A percentile compares a stretch with the other conserved stretches of the same genome.
Conservation (phyloP, 2,888 invertebrate genomes). For the Caenorhabditis auriculariae region DNA sequence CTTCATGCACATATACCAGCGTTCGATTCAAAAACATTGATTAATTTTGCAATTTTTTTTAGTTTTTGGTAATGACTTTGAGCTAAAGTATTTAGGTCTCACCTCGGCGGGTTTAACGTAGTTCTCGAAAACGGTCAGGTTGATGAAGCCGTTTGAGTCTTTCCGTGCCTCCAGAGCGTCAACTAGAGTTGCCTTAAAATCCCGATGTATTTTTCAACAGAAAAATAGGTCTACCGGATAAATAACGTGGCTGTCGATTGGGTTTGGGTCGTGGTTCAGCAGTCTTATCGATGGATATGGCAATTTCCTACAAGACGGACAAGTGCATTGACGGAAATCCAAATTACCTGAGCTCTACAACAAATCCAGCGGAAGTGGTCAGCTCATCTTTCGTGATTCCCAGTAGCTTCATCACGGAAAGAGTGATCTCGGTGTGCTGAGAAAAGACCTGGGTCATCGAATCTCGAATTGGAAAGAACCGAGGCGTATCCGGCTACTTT, state of each 20-base stretch:
- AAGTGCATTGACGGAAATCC: not conserved
- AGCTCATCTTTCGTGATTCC: slow-evolving; percentile 36
- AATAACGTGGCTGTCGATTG: slow-evolving; percentile 35
- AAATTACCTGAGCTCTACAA: slow-evolving; percentile 33
- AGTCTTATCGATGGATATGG: slow-evolving; percentile 17
- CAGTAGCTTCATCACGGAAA: slow-evolving; percentile 42
- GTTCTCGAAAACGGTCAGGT: too few relatives aligned
- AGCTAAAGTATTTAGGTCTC: too few relatives aligned
- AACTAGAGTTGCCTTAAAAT: too few relatives aligned
- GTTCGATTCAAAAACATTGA: too few relatives aligned
- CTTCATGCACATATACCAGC: too few relatives aligned
- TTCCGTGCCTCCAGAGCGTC: too few relatives aligned
- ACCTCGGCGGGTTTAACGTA: too few relatives aligned
- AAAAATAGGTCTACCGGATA: too few relatives aligned
- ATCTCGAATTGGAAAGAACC: slow-evolving; percentile 7
- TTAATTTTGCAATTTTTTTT: too few relatives aligned
- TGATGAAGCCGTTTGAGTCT: too few relatives aligned
- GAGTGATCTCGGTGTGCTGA: slow-evolving; percentile 50
- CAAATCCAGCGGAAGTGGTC: slow-evolving; percentile 48
- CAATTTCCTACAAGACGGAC: slow-evolving; percentile 4
- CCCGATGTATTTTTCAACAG: too few relatives aligned
- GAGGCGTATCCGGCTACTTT: slow-evolving; percentile 44
- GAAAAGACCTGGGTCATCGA: not conserved
- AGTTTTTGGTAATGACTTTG: too few relatives aligned
- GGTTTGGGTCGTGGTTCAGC: slow-evolving; percentile 40